Percentiles rank a stretch among this genome's conserved stretches.
Conservation (phyloP, 2,888 invertebrate genomes). For the Synergus umbraculus region DNA sequence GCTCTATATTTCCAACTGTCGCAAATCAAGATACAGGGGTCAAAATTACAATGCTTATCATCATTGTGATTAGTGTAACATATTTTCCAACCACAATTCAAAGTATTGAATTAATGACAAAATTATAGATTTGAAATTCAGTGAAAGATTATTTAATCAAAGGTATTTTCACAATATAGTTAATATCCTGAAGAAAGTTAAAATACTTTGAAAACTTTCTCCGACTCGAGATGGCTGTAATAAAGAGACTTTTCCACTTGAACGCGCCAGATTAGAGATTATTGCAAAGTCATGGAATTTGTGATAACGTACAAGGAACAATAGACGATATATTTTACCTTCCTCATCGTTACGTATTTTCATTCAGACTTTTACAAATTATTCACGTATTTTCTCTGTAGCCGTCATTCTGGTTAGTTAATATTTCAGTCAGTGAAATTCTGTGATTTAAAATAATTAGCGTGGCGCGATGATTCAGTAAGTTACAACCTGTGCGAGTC, state of each 20-base stretch:
- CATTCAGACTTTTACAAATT: neutral
- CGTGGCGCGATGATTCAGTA: neutral
- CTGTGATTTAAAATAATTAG: too few relatives aligned
- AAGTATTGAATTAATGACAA: neutral
- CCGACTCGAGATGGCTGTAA: neutral
- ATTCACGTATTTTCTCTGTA: neutral
- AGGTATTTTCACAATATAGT: neutral
- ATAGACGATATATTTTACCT: neutral
- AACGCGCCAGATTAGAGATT: neutral
- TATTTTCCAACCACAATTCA: neutral
- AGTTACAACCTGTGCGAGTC: constrained; percentile 4
- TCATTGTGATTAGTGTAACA: neutral
- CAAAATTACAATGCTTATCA: neutral
- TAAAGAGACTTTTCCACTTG: constrained; percentile 5
- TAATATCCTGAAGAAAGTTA: constrained; percentile 6
- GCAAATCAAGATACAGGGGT: neutral
- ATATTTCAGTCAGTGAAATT: too few relatives aligned
- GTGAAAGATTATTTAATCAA: neutral
- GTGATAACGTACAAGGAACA: neutral
- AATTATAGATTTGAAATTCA: too few relatives aligned
- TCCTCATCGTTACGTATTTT: neutral
- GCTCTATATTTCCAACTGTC: constrained; percentile 15
- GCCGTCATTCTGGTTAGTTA: too few relatives aligned
- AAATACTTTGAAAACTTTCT: constrained; percentile 14
- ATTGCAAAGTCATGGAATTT: neutral